phyloP scores from a whole-genome alignment of 2,888 invertebrate species.

The Agrochola circellaris region DNA sequence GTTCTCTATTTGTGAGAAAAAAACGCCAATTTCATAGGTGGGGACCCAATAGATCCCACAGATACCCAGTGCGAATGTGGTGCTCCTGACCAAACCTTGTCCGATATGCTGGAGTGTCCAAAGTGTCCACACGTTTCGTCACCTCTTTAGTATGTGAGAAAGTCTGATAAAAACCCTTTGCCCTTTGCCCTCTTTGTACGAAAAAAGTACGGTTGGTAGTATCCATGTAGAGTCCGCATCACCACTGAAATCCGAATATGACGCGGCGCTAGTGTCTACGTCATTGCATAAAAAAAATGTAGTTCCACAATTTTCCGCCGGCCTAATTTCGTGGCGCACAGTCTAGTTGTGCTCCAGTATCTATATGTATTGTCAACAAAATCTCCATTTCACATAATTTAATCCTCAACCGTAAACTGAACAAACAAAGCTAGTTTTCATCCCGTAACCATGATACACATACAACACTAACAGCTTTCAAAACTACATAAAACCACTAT shows the following conservation, averaged over 20 bases:
- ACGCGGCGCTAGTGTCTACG: too few species aligned
- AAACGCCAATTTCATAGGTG: too few species aligned
- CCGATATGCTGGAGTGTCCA: too few species aligned
- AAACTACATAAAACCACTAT: conserved; percentile 28
- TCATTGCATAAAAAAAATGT: too few species aligned
- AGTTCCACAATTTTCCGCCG: too few species aligned
- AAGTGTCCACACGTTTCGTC: background rate
- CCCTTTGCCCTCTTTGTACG: background rate
- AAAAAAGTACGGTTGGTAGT: background rate
- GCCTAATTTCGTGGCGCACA: too few species aligned
- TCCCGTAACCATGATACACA: background rate
- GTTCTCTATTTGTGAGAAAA: too few species aligned
- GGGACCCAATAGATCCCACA: too few species aligned
- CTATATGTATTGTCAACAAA: background rate
- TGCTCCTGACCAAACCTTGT: too few species aligned
- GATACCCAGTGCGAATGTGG: too few species aligned
- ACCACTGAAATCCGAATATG: too few species aligned
- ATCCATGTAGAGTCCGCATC: background rate
- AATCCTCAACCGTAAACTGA: background rate
- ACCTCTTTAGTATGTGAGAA: background rate
- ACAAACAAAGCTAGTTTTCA: background rate
- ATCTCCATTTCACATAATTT: background rate
- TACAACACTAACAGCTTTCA: conserved; percentile 18
- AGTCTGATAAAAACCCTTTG: background rate
- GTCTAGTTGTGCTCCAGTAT: too few species aligned